Percentiles rank a stretch among this genome's conserved stretches.
Conservation (phyloP, 2,797 vertebrate species). For the Glossophaga mutica region DNA sequence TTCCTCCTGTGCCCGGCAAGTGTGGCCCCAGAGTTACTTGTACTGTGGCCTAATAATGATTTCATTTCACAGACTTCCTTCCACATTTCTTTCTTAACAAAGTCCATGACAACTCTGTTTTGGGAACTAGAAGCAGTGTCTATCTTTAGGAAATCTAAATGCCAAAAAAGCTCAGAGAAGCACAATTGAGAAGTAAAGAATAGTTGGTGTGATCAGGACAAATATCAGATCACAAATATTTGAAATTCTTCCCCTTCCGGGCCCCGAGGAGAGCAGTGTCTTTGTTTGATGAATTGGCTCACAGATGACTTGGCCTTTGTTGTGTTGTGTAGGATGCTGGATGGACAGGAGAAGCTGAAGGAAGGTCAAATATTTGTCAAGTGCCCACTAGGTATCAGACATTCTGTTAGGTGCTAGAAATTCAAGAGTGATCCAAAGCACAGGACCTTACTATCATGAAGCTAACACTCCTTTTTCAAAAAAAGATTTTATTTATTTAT, state of each 20-base stretch:
- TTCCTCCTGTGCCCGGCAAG: constrained; percentile 9
- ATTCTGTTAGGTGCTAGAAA: background rate
- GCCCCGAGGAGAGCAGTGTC: constrained; percentile 30
- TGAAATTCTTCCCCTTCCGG: constrained; percentile 51
- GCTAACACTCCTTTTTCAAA: background rate
- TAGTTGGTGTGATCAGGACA: constrained; percentile 42
- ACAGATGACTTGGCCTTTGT: constrained; percentile 16
- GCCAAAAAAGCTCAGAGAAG: constrained; percentile 34
- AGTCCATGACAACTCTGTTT: constrained; percentile 36
- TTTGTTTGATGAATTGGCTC: constrained; percentile 55
- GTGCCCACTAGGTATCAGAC: background rate
- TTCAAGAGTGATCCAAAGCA: background rate
- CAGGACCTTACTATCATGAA: background rate
- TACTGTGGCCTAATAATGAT: background rate
- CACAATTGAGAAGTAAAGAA: constrained; percentile 42
- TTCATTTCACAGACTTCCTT: constrained; percentile 56
- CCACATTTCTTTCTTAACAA: constrained; percentile 24
- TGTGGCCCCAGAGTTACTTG: background rate
- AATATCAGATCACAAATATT: constrained; percentile 68
- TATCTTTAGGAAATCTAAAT: constrained; percentile 62
- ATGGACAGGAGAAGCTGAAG: constrained; percentile 28
- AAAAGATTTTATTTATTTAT: background rate
- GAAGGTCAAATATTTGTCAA: constrained; percentile 44
- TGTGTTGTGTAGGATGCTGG: background rate
- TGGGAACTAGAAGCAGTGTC: constrained; percentile 51